Evolutionary conservation across 2,797 vertebrate species (phyloP).

Genomic region (Chloroceryle amazona): DNA sequence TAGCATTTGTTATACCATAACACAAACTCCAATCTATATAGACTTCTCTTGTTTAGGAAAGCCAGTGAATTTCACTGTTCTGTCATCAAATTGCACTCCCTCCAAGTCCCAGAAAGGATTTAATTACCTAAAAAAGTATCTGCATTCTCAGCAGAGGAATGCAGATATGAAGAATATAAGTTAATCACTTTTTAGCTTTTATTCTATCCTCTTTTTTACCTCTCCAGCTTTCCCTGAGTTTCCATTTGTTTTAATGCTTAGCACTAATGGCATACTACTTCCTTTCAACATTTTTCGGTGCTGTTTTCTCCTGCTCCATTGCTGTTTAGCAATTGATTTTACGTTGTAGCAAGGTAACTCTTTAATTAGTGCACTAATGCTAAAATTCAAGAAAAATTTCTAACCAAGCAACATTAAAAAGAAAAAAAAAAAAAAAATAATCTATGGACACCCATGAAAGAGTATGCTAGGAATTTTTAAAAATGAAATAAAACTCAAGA

Average conservation of each 20-base stretch:
- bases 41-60: neutral
- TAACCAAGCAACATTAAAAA: neutral
- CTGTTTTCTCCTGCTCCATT: neutral
- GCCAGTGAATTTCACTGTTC: neutral
- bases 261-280: neutral
- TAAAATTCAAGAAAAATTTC: neutral
- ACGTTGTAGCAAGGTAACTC: neutral
- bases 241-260: neutral
- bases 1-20: neutral
- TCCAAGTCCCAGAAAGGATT: neutral
- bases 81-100: neutral
- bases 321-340: neutral
- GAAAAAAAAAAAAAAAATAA: neutral
- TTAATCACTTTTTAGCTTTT: neutral
- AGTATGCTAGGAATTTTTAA: neutral
- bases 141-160: neutral
- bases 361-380: neutral
- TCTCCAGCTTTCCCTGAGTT: neutral
- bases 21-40: neutral
- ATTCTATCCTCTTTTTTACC: neutral
- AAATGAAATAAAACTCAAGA: neutral
- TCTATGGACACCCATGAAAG: neutral
- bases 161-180: fast-evolving
- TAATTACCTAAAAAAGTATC: neutral
- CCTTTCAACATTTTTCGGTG: neutral